Evolutionary conservation across 2,888 invertebrate genomes (phyloP), one percentile per base, ranked within the genome.

Genomic region (Epistrophe eligans): DNA sequence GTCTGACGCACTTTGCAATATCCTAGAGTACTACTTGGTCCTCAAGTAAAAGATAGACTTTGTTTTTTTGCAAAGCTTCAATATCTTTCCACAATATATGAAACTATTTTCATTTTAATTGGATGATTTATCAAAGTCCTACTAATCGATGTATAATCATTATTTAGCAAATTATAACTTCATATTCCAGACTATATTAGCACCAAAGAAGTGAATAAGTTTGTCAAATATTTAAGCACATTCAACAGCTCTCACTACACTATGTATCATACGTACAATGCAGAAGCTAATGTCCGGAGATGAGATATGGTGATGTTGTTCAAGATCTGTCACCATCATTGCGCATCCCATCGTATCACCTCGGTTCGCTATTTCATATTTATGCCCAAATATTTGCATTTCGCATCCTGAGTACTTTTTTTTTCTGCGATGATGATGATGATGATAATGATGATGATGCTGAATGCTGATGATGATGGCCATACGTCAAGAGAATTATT

Each of bases 331-430:
- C 84, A 79, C 70, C 74, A 79, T 43, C 19, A 24, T 24, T 24
- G 45, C 45, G 35, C 60, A 17, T 48, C 32, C 38, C n/a, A 52
- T 52, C 67, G 5, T 52, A 38, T 64, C 43, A 45, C 40, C 48
- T 60, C 74, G 62, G 3, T 19, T 66, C 32, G 66, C 70, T 74
- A 24, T 24, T 85, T 71, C 77, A 74, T 82, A 79, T 82, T 82
- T 79, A 85, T 85, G 70, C 38, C 35, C 64, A 82, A 84, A 85
- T 82, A 85, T 85, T 85, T 85, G 77, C 85, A 85, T 82, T 84
- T 79, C 50, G 62, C 73, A 72, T 84, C 52, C 64, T 71, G 58
- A 60, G 55, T 17, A 24, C 7, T n/a, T 45, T 19, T 50, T 50
- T 50, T 19, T 50, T 50, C 10, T 19, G 50, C 2, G 8, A 15